phyloP scores from a whole-genome alignment of 2,113 vertebrate genomes.

The Pseudorhombus dupliciocellatus region DNA sequence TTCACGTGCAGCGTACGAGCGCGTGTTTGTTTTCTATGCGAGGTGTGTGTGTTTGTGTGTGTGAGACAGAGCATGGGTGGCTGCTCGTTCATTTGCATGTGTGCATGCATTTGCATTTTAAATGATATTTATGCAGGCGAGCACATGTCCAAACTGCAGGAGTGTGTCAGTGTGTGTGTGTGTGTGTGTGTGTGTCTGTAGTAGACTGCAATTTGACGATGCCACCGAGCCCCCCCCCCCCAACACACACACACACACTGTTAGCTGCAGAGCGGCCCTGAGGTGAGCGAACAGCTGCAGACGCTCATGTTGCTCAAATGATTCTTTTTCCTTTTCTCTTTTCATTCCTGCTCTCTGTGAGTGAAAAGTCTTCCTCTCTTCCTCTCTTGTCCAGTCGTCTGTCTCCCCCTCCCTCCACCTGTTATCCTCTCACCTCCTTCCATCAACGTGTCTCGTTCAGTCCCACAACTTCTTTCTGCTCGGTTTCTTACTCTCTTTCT shows the following conservation, averaged over 20 bases:
- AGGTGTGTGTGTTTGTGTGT: background rate
- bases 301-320: background rate
- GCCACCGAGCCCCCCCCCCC: too few species aligned
- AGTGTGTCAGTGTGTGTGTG: slow-evolving; percentile 11
- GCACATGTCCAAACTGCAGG: too few species aligned
- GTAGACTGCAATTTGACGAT: slow-evolving; percentile 30
- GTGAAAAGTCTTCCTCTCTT: background rate
- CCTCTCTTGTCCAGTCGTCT: background rate
- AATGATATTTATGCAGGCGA: too few species aligned
- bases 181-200: slow-evolving; percentile 4
- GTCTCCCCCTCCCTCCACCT: slow-evolving; percentile 1
- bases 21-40: too few species aligned
- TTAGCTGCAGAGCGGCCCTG: slow-evolving; percentile 24
- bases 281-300: slow-evolving; percentile 16
- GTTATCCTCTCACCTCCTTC: slow-evolving; percentile 16
- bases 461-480: too few species aligned
- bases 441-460: too few species aligned
- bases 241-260: slow-evolving; percentile 12
- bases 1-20: too few species aligned
- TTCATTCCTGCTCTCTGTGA: background rate
- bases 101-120: too few species aligned
- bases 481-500: background rate
- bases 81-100: slow-evolving; percentile 26
- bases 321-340: background rate
- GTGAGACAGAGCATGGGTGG: background rate